Evolutionary conservation across 2,888 invertebrate genomes (phyloP), one percentile per base, ranked within the genome.

Genomic region (Cephus nigrinus): DNA sequence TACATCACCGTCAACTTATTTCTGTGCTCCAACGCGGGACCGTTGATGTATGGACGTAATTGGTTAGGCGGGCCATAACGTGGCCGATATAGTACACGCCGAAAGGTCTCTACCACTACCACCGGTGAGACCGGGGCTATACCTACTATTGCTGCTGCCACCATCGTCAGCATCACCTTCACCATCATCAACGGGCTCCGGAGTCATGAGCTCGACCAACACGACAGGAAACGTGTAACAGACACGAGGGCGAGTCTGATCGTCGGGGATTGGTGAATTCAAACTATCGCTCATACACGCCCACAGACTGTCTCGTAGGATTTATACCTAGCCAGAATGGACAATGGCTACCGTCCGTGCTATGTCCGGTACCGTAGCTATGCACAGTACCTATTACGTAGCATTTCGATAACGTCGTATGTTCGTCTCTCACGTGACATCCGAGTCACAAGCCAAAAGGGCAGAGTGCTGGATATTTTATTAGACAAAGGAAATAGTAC

Each of bases 1-100:
- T 90, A 86, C 88, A 88, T 90, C 89, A 90, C 84, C 86, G 87
- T 89, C 89, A 87, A 85, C 86, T 89, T 90, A 90, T 90, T 90
- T 89, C 87, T 86, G 88, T 87, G 84, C 84, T 78, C 83, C 75
- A 75, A 80, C 85, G 82, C 82, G 32, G 84, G 83, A 82, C 83
- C 83, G 84, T 83, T 88, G 89, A 90, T 88, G 86, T 86, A 89
- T 88, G 85, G 84, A 84, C 83, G 88, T 89, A 90, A 90, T 90
- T 89, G 90, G 87, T 88, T 86, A 89, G 89, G 89, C 88, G 87
- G 88, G 83, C 78, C 80, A 80, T 78, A 76, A 75, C 80, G 69
- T 76, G 80, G 77, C 35, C 75, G 77, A 73, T 76, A 35, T 74
- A n/a, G 36, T 78, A 72, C 68, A 72, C 68, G 76, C 32, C 32